A percentile compares a stretch with the other conserved stretches of the same genome.
Evolutionary conservation across 92 coral and sea anemone species (phyloP).

Genomic region (Pocillopora meandrina): DNA sequence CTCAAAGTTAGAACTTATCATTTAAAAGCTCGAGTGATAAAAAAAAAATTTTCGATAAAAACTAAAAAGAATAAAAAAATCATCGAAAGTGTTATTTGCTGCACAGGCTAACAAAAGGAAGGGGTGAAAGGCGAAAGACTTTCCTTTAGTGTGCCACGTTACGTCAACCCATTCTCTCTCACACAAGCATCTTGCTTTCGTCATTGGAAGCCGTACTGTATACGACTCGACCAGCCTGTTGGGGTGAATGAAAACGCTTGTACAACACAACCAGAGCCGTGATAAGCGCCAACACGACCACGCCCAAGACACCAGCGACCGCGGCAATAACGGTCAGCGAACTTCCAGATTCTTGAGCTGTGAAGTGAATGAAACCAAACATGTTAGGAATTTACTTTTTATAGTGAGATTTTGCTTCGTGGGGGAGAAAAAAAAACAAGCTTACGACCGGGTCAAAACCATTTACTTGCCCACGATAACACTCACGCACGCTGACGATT

Average conservation of each 20-base stretch:
- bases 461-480: no score
- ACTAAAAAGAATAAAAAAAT: background rate
- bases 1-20: no score
- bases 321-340: slow-evolving; percentile 67
- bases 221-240: slow-evolving; percentile 55
- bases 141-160: slow-evolving; percentile 27
- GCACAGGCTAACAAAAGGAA: slow-evolving; percentile 8
- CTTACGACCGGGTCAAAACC: no score
- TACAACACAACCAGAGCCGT: slow-evolving; percentile 67
- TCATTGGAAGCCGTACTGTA: slow-evolving; percentile 59
- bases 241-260: slow-evolving; percentile 49
- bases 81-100: background rate
- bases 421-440: no score
- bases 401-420: no score
- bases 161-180: background rate
- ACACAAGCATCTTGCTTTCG: slow-evolving; percentile 73
- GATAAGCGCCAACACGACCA: slow-evolving; percentile 63
- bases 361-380: background rate
- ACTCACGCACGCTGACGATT: no score
- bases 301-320: slow-evolving; percentile 80
- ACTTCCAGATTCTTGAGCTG: slow-evolving; percentile 33
- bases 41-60: no score
- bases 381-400: no score
- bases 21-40: background rate
- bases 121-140: slow-evolving; percentile 11